These are phyloP conservation scores for Stratiomys singularior DNA, from an alignment of 2,888 invertebrate genomes.

Conservation along the genomic window DNA sequence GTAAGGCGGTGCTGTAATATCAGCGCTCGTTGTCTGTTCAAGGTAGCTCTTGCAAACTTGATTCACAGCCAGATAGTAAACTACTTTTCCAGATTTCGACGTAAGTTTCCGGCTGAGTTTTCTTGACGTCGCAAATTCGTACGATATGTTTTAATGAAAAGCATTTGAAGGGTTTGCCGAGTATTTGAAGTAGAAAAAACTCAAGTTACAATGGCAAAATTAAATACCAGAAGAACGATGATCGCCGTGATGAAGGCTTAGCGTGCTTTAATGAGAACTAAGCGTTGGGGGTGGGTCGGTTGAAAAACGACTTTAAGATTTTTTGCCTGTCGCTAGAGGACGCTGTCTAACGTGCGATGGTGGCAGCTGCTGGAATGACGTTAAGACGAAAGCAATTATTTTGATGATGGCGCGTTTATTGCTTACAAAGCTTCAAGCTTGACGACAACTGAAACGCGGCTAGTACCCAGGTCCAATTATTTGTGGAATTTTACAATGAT, in stretches of 20 bases:
- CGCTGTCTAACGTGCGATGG: no score
- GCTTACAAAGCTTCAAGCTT: no score
- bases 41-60: conserved; percentile 9
- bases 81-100: conserved; percentile 26
- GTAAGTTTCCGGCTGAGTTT: conserved; percentile 1
- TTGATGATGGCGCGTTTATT: no score
- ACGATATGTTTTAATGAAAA: conserved; percentile 19
- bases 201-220: conserved; percentile 23
- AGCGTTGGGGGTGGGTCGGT: background rate
- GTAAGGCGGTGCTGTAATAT: background rate
- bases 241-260: background rate
- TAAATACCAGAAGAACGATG: conserved; percentile 7
- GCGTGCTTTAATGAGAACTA: background rate
- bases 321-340: background rate
- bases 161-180: conserved; percentile 2
- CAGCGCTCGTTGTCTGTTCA: background rate
- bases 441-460: no score
- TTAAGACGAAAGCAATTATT: no score
- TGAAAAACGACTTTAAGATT: background rate
- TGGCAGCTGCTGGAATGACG: background rate
- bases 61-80: conserved; percentile 35
- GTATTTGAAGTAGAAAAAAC: conserved; percentile 12
- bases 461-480: no score
- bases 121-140: conserved; percentile 31
- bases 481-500: no score